These are phyloP conservation scores for Tichodroma muraria DNA, from an alignment of 2,113 vertebrate species.

Conservation along the genomic window DNA sequence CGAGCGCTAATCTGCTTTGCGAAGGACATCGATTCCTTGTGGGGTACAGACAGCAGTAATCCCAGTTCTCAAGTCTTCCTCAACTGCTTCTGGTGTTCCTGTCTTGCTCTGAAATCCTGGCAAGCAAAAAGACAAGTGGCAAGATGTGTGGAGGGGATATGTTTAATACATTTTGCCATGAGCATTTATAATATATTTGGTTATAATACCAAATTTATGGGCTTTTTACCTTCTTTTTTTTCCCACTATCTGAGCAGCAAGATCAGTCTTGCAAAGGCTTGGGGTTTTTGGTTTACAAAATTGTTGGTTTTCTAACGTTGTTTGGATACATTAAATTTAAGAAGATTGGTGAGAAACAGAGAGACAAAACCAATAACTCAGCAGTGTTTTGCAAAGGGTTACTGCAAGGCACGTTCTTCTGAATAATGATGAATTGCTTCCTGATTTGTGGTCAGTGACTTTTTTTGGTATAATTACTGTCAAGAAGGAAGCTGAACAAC, in stretches of 20 bases:
- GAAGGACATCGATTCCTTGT: not conserved
- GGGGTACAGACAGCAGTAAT: not conserved
- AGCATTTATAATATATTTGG: not conserved
- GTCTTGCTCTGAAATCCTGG: not conserved
- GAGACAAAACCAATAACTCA: conserved; percentile 53
- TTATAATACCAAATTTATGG: not conserved
- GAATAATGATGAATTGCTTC: conserved; percentile 73
- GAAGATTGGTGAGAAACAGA: conserved; percentile 1
- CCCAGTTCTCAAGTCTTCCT: not conserved
- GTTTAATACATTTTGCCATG: not conserved
- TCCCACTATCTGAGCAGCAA: not conserved
- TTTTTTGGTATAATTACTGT: conserved; percentile 69
- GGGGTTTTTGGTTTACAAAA: conserved; percentile 14
- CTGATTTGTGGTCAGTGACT: conserved; percentile 68
- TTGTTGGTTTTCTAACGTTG: not conserved
- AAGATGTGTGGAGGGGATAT: not conserved
- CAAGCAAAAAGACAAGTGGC: not conserved
- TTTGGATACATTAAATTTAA: conserved; percentile 40
- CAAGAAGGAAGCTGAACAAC: conserved; percentile 66
- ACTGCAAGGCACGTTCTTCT: conserved; percentile 61
- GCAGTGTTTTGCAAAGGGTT: conserved; percentile 54
- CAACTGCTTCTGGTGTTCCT: not conserved
- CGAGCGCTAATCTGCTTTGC: not conserved
- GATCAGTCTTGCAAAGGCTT: not conserved
- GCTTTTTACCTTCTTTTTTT: not conserved